Base-by-base conservation (phyloP, 53 echinoderm and acorn worm genomes). In the Luidia sarsii region DNA sequence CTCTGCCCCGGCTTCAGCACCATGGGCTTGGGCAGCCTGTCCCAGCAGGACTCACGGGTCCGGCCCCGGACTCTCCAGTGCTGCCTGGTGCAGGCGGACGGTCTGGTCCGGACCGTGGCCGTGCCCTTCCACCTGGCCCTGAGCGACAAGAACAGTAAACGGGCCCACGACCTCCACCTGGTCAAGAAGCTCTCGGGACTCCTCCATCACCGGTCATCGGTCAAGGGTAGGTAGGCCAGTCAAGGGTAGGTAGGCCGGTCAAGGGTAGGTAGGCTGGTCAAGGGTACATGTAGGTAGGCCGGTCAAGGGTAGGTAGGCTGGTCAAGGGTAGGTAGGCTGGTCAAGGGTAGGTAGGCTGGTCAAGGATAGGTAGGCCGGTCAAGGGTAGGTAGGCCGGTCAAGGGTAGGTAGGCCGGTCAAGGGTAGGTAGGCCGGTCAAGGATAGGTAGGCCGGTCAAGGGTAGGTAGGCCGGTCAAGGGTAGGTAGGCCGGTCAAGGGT, bases 121-220 rank as follows among this genome's bases (percentile, higher is more conserved):
- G 91, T 99, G 0, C 99, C 99, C 36, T 99, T 99, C 82, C 99
- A 99, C 57, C 89, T 99, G n/a, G 99, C 99, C 5, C 82, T 99
- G 48, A 99, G 99, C 30, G 94, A 99, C 50, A 99, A 94, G 81
- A 99, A 99, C 87, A 99, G 99, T 83, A 94, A 94, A 75, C 83
- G 94, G 56, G 99, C 99, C 20, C 91, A 91, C 31, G 99, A 99
- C 63, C 86, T 99, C 6, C 99, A 99, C 69, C 91, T 94, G 19
- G 85, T 99, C 64, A 99, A 99, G 94, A 99, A 99, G 41, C 85
- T 99, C 1, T 91, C 94, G n/a, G 91, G 87, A 67, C 79, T 91
- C 33, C 83, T 99, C 7, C 99, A 99, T 65, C 94, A 93, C 33
- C 73, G 84, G 71, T 83, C 84, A n/a, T 80, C 89, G 36, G 75